These are phyloP conservation scores for Myrmophylax atrothorax DNA, from an alignment of 2,113 vertebrate species.

Conservation along the genomic window DNA sequence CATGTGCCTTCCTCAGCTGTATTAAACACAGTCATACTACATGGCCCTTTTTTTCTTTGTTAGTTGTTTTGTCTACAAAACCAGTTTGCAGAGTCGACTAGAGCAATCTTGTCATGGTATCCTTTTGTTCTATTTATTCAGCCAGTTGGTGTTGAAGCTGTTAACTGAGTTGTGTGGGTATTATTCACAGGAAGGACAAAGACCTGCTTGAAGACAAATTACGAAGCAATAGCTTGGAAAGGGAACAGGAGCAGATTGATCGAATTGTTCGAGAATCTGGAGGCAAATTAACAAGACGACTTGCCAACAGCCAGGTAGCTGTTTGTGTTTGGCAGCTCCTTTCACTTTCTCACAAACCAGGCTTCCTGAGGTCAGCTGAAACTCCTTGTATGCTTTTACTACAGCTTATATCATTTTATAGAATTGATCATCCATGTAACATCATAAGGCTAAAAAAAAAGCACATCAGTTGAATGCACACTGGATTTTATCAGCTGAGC, in stretches of 20 bases:
- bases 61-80: neutral
- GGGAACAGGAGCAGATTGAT: constrained; percentile 90
- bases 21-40: neutral
- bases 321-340: neutral
- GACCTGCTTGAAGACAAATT: constrained; percentile 85
- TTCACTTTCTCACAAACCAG: neutral
- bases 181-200: constrained; percentile 84
- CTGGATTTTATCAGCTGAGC: neutral
- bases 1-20: neutral
- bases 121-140: neutral
- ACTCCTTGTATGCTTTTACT: neutral
- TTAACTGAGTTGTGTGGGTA: neutral
- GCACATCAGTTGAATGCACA: neutral
- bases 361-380: neutral
- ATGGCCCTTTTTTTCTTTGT: neutral
- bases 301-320: constrained; percentile 85
- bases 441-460: neutral
- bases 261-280: constrained; percentile 89
- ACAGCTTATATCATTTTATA: neutral
- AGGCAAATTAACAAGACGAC: constrained; percentile 88
- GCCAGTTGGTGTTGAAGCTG: neutral
- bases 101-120: neutral
- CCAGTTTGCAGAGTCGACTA: neutral
- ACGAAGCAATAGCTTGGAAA: constrained; percentile 77
- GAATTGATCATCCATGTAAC: rapidly evolving